phyloP scores from a whole-genome alignment of 2,113 vertebrate genomes.

The Cyanoderma ruficeps region DNA sequence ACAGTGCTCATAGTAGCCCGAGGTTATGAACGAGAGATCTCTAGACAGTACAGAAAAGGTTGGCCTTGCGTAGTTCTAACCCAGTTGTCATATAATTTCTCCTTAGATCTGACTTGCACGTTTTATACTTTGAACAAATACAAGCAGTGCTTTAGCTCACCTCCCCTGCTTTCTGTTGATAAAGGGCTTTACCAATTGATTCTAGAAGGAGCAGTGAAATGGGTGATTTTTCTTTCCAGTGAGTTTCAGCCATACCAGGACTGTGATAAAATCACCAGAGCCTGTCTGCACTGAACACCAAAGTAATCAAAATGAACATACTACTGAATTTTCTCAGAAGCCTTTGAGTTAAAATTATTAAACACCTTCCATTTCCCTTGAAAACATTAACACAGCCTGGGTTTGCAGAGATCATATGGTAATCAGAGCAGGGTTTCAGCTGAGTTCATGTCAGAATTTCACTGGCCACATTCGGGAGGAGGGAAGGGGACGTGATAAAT shows the following conservation, averaged over 20 bases:
- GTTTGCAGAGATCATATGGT: neutral
- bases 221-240: neutral
- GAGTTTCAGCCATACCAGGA: conserved; percentile 11
- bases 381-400: neutral
- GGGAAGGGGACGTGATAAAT: neutral
- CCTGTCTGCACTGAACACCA: neutral
- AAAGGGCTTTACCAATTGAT: conserved; percentile 12
- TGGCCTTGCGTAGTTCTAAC: neutral
- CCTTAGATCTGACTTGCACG: conserved; percentile 12
- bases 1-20: conserved; percentile 5
- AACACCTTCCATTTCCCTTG: neutral
- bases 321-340: conserved; percentile 4
- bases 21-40: conserved; percentile 54
- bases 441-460: neutral
- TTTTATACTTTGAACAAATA: conserved; percentile 46
- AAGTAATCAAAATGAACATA: conserved; percentile 38
- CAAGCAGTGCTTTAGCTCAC: neutral
- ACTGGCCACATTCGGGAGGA: accelerated
- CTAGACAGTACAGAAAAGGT: conserved; percentile 29
- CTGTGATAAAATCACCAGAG: neutral
- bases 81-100: neutral
- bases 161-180: conserved; percentile 25
- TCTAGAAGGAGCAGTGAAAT: neutral
- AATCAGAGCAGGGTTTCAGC: neutral
- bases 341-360: conserved; percentile 28